Base-by-base conservation (phyloP, 2,113 vertebrate species). In the Crotalus tigris region DNA sequence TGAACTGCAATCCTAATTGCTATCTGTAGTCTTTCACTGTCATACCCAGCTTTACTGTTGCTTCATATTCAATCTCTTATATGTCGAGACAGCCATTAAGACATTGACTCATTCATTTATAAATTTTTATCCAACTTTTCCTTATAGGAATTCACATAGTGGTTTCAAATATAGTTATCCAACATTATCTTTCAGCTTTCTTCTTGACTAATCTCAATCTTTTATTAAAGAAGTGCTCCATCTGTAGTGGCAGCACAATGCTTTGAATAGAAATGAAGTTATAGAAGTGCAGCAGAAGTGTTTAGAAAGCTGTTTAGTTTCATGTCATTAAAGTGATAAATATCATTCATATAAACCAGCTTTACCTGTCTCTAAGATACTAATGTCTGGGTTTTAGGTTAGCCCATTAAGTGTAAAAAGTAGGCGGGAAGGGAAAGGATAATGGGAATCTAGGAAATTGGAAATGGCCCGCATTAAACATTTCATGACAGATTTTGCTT, bases 241-340 rank as follows among this genome's bases (percentile, higher is more conserved):
- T 46, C 69, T 91, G 21, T 46, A 85, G 90, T 6, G 10, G 75
- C 33, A 15, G 12, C 64, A 7, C 90, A 85, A 39, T 21, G 53
- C 69, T 91, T 85, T 85, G 69, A 85, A 85, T 26, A 55, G 33
- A 55, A 39, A 91, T 57, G 53, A 91, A 85, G 54, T 91, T 91
- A 55, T 46, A 91, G 44, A 57, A 53, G 23, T n/a, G 64, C 69
- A 57, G 44, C 53, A 15, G 21, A 53, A 85, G 24, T 86, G 54
- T 57, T 85, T 86, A 23, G 75, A 86, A 86, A 91, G 54, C 55
- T 92, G 85, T 61, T 87, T 87, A 51, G 81, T 51, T n/a, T 92
- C 81, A 59, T 87, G 91, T 51, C 85, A 92, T 87, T 87, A 87
- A 29, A 92, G 21, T n/a, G 91, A 87, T 92, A 17, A 87, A 59